Base-by-base conservation (phyloP, 92 coral and sea anemone species). In the Actinostola sp. region DNA sequence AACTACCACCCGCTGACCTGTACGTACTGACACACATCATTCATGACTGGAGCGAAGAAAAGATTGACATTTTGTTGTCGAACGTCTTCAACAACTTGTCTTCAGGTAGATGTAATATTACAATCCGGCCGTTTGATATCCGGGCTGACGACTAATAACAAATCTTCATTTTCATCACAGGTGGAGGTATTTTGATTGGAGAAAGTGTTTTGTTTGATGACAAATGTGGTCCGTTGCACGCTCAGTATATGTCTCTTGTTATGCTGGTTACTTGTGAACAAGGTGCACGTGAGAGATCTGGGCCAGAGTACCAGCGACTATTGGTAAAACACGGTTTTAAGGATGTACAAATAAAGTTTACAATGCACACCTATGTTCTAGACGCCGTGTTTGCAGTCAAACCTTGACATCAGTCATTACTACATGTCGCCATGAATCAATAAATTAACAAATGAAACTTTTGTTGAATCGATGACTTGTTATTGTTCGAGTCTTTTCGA, bases 91-190 rank as follows among this genome's bases (percentile, higher is more conserved):
- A 32, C 19, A 59, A 61, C 6, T 33, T 85, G 28, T 82, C 90
- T 50, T 68, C 86, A 80, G 90, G 90, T 85, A 86, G 42, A 31
- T n/a, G n/a, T n/a, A n/a, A n/a, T n/a, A n/a, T n/a, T n/a, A n/a
- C n/a, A n/a, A n/a, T n/a, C n/a, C n/a, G n/a, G n/a, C n/a, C n/a
- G n/a, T n/a, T n/a, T n/a, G n/a, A n/a, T n/a, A n/a, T n/a, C n/a
- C n/a, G n/a, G n/a, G n/a, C n/a, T n/a, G 11, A 36, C 11, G 11
- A 36, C 11, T 36, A 36, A 36, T 36, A 36, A 36, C 11, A 4
- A 4, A 36, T 36, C 53, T 13, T n/a, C 53, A 6, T 46, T 16
- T 13, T 6, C 15, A 2, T 67, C 20, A 44, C 67, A 86, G 92
- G 92, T 57, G 88, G 88, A 2, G 80, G 81, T 30, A 57, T 86